Base-by-base conservation (phyloP, 1,140 invertebrate genomes). In the Drosophila kikkawai region DNA sequence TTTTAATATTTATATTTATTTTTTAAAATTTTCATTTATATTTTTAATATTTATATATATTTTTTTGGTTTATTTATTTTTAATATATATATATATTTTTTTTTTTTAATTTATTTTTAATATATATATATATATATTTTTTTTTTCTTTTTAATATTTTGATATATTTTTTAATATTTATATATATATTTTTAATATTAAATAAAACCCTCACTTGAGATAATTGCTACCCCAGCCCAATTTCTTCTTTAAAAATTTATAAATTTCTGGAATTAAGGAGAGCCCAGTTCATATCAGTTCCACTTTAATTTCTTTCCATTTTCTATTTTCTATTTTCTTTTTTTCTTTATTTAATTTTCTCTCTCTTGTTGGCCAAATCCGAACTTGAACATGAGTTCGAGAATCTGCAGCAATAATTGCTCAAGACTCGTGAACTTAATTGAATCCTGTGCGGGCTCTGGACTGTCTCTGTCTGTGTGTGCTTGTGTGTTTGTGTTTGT, bases 391-490 rank as follows among this genome's bases (percentile, higher is more conserved):
- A 55, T 36, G 53, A 42, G 42, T 34, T 44, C 34, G 19, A 68
- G 67, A 70, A 34, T 68, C 69, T 50, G 69, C 69, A 34, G 68
- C 67, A 73, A 73, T 73, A 73, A 73, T 73, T 73, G 69, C 67
- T 58, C 53, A 74, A 73, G 68, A 74, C 56, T 74, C 70, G 68
- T 74, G 69, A 74, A 74, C 70, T 74, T 74, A 73, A 74, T 74
- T 74, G 69, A 74, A 73, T 74, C 68, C 68, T 60, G 51, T 48
- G 68, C 36, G 70, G 68, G 29, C 13, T 44, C 6, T 42, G 7
- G 19, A 26, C 22, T 34, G 11, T 8, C 22, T 19, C 13, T 19
- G 37, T 13, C 11, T 34, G 41, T 15, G 29, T 17, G 39, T 29
- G 13, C 22, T 22, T 36, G 12, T n/a, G 34, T 22, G 12, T 11